These are phyloP conservation scores for Elgaria multicarinata DNA, from an alignment of 2,113 vertebrate species.

Conservation along the genomic window DNA sequence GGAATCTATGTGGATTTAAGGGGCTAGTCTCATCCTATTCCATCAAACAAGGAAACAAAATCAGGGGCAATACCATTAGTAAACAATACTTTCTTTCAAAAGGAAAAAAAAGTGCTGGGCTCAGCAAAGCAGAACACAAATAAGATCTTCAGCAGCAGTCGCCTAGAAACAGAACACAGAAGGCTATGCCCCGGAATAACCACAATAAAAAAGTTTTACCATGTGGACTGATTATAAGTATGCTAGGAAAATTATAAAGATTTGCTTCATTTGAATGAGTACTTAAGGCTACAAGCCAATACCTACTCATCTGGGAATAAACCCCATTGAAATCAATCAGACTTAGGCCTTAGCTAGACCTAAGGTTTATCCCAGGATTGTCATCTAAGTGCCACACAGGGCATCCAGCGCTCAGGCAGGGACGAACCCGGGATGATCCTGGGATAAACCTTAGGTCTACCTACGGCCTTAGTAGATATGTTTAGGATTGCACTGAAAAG, in stretches of 20 bases:
- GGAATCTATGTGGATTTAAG: background rate
- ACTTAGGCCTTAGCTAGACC: too few relatives aligned
- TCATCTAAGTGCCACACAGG: too few relatives aligned
- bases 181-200: background rate
- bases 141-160: background rate
- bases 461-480: too few relatives aligned
- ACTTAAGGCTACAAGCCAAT: background rate
- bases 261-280: background rate
- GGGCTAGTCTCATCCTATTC: background rate
- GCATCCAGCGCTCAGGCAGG: too few relatives aligned
- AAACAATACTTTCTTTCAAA: background rate
- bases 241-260: background rate
- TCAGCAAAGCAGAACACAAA: background rate
- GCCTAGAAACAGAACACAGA: background rate
- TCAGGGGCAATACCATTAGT: background rate
- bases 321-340: too few relatives aligned
- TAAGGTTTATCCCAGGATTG: too few relatives aligned
- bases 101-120: background rate
- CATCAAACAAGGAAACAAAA: background rate
- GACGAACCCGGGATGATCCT: too few relatives aligned
- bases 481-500: background rate
- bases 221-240: background rate
- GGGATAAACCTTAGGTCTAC: too few relatives aligned
- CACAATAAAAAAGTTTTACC: background rate
- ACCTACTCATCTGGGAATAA: too few relatives aligned